phyloP scores from a whole-genome alignment of 1,140 invertebrate species.

The Lepidurus arcticus region DNA sequence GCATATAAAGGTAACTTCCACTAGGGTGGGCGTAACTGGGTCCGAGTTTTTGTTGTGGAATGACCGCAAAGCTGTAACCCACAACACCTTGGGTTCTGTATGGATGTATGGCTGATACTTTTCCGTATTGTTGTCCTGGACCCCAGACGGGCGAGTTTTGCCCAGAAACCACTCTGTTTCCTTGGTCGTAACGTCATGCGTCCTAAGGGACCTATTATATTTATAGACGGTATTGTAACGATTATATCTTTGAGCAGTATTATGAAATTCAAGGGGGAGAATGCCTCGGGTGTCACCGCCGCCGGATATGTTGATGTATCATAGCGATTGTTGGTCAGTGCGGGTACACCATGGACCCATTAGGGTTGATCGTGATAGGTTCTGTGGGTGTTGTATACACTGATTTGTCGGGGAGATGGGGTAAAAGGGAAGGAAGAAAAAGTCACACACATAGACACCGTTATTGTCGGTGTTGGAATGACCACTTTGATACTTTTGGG shows the following conservation, averaged over 20 bases:
- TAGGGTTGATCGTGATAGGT: background rate
- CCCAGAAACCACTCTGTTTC: slow-evolving; percentile 5
- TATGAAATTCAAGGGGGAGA: background rate
- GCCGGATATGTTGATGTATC: slow-evolving; percentile 8
- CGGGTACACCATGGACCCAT: background rate
- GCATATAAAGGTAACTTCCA: background rate
- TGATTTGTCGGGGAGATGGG: background rate
- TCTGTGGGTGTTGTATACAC: background rate
- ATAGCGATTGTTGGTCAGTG: slow-evolving; percentile 2
- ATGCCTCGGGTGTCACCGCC: background rate
- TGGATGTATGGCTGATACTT: background rate
- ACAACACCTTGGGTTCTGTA: background rate
- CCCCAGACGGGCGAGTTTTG: background rate
- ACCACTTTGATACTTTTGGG: background rate
- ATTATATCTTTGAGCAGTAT: background rate
- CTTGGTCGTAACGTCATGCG: background rate
- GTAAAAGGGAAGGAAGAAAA: background rate
- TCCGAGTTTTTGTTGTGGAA: background rate
- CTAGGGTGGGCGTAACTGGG: background rate
- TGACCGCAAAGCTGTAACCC: slow-evolving; percentile 8
- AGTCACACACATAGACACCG: background rate
- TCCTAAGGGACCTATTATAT: slow-evolving; percentile 1
- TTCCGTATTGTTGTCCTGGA: slow-evolving; percentile 1
- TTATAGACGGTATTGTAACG: slow-evolving; percentile 13
- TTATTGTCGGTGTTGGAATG: background rate